Evolutionary conservation across 1,140 invertebrate genomes (phyloP), one percentile per base, ranked within the genome.

Genomic region (Calycopis cecrops): DNA sequence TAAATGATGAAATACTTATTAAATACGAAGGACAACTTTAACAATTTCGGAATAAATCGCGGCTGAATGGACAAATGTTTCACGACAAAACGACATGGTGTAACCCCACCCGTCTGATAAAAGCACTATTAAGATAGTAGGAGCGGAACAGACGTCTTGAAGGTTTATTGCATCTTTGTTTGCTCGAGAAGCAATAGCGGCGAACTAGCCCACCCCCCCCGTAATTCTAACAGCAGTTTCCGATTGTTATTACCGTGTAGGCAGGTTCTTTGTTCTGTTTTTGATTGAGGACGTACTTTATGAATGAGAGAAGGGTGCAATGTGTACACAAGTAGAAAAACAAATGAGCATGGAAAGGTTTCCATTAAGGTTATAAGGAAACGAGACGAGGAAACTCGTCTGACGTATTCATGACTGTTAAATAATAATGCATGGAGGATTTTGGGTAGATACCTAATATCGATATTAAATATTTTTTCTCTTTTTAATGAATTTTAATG

Each of bases 81-180:
- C 38, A 40, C 51, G 51, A 53, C 51, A 53, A 52, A 52, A 53
- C 51, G 51, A 53, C 37, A 53, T 44, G 51, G 21, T 53, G 51
- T 53, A 53, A 34, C 51, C 51, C 38, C 51, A 44, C 51, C 51
- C 51, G 51, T 53, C 33, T 53, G 51, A 53, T 53, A 53, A 53
- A 53, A 53, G 52, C 38, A 53, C 52, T 53, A 44, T 53, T 42
- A 53, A 53, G 52, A 53, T 53, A 53, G 52, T 53, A 21, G 52
- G 52, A 52, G 52, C 38, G 52, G 28, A 44, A 53, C 52, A 59
- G 49, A 60, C 66, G 67, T 69, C 68, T 70, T 69, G 61, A 60
- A 60, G 62, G 71, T 79, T 81, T 81, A 81, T 81, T 81, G 74
- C 76, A 76, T 74, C 74, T 75, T 71, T 81, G 76, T 81, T 81